Conservation (phyloP, 1,140 invertebrate species). For the Atta cephalotes region DNA sequence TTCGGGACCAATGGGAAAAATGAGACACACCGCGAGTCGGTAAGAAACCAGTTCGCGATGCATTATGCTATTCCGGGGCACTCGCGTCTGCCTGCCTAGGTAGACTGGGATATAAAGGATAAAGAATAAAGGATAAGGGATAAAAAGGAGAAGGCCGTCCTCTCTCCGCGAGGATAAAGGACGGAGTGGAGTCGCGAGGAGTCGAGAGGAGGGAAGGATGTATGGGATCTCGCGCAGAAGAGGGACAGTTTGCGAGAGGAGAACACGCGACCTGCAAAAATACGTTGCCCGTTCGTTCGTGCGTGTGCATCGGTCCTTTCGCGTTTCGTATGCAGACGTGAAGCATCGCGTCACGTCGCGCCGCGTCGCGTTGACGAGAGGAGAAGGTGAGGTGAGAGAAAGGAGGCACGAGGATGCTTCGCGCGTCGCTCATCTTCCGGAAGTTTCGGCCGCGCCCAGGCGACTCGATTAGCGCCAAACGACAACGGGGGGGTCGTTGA, state of each 20-base stretch:
- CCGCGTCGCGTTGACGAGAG: slow-evolving; percentile 36
- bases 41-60: slow-evolving; percentile 81
- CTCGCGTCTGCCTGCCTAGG: slow-evolving; percentile 66
- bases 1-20: slow-evolving; percentile 77
- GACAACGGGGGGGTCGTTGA: slow-evolving; percentile 55
- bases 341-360: slow-evolving; percentile 25
- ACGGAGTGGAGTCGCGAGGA: slow-evolving; percentile 14
- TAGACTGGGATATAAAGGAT: slow-evolving; percentile 75
- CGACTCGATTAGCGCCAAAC: slow-evolving; percentile 69
- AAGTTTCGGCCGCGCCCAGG: slow-evolving; percentile 68
- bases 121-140: slow-evolving; percentile 79
- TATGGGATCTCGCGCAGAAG: background rate
- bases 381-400: background rate
- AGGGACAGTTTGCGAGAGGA: slow-evolving; percentile 63
- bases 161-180: slow-evolving; percentile 62
- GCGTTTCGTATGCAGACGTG: slow-evolving; percentile 58
- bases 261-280: slow-evolving; percentile 75
- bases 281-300: slow-evolving; percentile 69
- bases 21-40: slow-evolving; percentile 69
- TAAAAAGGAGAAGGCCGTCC: slow-evolving; percentile 72
- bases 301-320: slow-evolving; percentile 34
- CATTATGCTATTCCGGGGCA: slow-evolving; percentile 75
- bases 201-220: slow-evolving; percentile 21
- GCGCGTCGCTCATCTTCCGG: slow-evolving; percentile 62
- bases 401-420: slow-evolving; percentile 12